These are phyloP conservation scores for Steinernema feltiae DNA, from an alignment of 1,140 invertebrate species.

Conservation along the genomic window DNA sequence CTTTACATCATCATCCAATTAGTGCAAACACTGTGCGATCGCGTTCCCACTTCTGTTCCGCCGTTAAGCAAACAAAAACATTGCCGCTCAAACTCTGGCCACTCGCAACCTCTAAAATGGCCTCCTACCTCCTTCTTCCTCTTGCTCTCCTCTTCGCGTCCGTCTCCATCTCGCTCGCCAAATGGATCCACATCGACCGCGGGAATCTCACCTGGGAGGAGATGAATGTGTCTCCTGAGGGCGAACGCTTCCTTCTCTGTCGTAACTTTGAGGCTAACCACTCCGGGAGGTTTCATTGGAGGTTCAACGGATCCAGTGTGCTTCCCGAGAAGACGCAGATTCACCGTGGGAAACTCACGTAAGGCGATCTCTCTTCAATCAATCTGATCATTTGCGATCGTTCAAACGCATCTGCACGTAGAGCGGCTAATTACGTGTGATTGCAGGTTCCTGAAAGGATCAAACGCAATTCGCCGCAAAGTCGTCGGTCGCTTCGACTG, in stretches of 20 bases:
- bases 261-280: constrained; percentile 18
- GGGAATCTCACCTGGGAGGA: constrained; percentile 17
- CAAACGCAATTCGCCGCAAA: constrained; percentile 23
- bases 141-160: background rate
- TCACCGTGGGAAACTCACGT: constrained; percentile 19
- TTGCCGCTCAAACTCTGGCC: background rate
- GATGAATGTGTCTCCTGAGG: constrained; percentile 12
- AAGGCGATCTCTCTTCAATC: no score
- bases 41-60: background rate
- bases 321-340: constrained; percentile 25
- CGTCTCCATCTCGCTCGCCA: background rate
- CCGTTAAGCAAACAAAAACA: background rate
- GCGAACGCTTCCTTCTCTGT: constrained; percentile 14
- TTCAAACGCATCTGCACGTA: no score
- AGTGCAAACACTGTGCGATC: background rate
- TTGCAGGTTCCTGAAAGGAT: constrained; percentile 19
- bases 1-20: background rate
- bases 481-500: constrained; percentile 24
- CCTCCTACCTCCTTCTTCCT: background rate
- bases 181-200: background rate
- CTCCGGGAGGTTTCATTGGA: constrained; percentile 21
- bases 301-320: constrained; percentile 25
- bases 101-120: background rate
- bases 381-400: no score
- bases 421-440: no score